Base-by-base conservation (phyloP, 2,888 invertebrate genomes). In the Plusia festucae region DNA sequence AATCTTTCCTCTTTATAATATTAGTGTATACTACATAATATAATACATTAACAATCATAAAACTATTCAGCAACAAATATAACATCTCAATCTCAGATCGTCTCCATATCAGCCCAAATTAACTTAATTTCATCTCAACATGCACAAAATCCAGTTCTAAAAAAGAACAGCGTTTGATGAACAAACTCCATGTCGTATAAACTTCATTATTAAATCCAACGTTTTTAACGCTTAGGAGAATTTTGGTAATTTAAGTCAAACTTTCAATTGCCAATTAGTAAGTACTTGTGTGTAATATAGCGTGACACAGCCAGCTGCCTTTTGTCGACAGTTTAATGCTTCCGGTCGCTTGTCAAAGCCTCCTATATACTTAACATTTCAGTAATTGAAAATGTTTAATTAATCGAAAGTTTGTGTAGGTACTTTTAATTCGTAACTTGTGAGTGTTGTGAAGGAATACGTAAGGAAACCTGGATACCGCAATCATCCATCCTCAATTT, bases 291-390 rank as follows among this genome's bases (percentile, higher is more conserved):
- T 44, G 40, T 57, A 30, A 59, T 55, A 57, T 13, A 60, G 27
- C 51, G 18, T 60, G 22, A 60, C 13, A 1, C 13, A 53, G 55
- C 64, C 40, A n/a, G 40, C n/a, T 40, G n/a, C 40, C 40, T n/a
- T 40, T 6, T 40, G 40, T 40, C 64, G 18, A 62, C 56, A 56
- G 15, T 57, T 63, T 53, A 67, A 68, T 59, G 78, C 56, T 79
- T 80, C 74, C 74, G 68, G 71, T 70, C 68, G 44, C 49, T 16
- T 66, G 68, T 69, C 78, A 78, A 79, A 74, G 78, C 32, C 32
- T 46, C 8, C 53, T 55, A 22, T 55, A 52, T 52, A 30, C 58
- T 58, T 27, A 60, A 63, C 16, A 46, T 68, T 73, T 66, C 63
- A 65, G 56, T 79, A 66, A 68, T 60, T 62, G 59, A 44, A 52